Percentiles rank a stretch among this genome's conserved stretches.
These are phyloP conservation scores for Lasioglossum morio DNA, from an alignment of 2,888 invertebrate species.

Conservation along the genomic window DNA sequence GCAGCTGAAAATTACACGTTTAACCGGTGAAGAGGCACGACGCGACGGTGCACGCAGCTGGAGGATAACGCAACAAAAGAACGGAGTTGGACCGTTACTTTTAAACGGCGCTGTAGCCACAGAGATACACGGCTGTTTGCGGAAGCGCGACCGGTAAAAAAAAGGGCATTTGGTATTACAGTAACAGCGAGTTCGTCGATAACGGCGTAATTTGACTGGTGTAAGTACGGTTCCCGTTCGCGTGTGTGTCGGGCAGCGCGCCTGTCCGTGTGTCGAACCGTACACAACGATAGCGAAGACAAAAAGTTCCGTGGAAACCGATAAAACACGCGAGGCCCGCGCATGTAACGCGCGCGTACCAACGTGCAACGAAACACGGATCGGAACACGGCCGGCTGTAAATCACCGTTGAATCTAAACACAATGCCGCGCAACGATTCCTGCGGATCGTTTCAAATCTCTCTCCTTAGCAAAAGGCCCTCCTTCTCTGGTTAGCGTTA, in stretches of 20 bases:
- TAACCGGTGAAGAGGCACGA: not conserved
- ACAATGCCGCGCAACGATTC: constrained; percentile 60
- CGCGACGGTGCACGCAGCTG: not conserved
- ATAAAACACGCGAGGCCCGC: constrained; percentile 44
- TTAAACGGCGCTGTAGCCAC: not conserved
- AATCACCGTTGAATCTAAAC: constrained; percentile 67
- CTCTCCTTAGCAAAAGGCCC: constrained; percentile 37
- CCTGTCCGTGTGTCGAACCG: not conserved
- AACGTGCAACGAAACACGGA: constrained; percentile 51
- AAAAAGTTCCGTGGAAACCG: constrained; percentile 36
- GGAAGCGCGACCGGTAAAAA: not conserved
- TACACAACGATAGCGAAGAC: not conserved
- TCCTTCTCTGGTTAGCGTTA: constrained; percentile 18
- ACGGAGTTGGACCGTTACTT: not conserved
- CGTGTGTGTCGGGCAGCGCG: not conserved
- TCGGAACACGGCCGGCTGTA: constrained; percentile 50
- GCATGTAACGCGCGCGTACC: constrained; percentile 46
- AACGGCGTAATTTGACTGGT: constrained; percentile 30
- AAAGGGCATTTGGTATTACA: not conserved
- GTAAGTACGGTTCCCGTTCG: not conserved
- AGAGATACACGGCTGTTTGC: not conserved
- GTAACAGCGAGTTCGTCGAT: constrained; percentile 24
- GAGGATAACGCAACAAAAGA: not conserved
- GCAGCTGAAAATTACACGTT: not conserved
- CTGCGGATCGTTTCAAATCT: constrained; percentile 64